Evolutionary conservation across 2,888 invertebrate genomes (phyloP).

Genomic region (Acrobasis consociella): DNA sequence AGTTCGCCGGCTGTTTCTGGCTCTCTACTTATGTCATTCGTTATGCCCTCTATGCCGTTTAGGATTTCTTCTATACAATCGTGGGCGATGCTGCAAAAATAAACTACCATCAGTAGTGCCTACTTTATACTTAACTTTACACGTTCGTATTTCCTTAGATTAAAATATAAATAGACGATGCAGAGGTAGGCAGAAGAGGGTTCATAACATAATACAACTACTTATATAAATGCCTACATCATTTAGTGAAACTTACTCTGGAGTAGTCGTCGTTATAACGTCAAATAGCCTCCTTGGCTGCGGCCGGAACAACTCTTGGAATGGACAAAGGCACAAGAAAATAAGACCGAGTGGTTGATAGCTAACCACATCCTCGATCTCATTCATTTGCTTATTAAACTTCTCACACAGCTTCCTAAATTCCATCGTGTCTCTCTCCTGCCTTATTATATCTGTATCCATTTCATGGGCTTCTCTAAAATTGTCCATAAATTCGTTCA

Average conservation of each 20-base stretch:
- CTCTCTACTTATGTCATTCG: slow-evolving; percentile 83
- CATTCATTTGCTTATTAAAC: slow-evolving; percentile 86
- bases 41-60: slow-evolving; percentile 85
- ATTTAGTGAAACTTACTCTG: slow-evolving; percentile 78
- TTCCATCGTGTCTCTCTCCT: slow-evolving; percentile 84
- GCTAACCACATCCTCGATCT: slow-evolving; percentile 85
- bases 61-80: slow-evolving; percentile 83
- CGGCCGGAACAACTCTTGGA: slow-evolving; percentile 88
- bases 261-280: slow-evolving; percentile 84
- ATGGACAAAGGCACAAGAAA: slow-evolving; percentile 85
- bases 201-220: too few relatives aligned
- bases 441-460: slow-evolving; percentile 83
- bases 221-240: too few relatives aligned
- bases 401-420: slow-evolving; percentile 87
- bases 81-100: slow-evolving; percentile 82
- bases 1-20: slow-evolving; percentile 88
- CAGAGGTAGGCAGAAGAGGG: too few relatives aligned
- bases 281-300: slow-evolving; percentile 87
- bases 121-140: too few relatives aligned
- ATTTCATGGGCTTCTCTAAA: slow-evolving; percentile 87
- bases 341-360: slow-evolving; percentile 89
- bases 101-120: not conserved
- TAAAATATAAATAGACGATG: too few relatives aligned
- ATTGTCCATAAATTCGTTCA: slow-evolving; percentile 85
- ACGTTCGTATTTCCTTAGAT: too few relatives aligned